Evolutionary conservation across 2,113 vertebrate genomes (phyloP).

Genomic region (Calidris pugnax): DNA sequence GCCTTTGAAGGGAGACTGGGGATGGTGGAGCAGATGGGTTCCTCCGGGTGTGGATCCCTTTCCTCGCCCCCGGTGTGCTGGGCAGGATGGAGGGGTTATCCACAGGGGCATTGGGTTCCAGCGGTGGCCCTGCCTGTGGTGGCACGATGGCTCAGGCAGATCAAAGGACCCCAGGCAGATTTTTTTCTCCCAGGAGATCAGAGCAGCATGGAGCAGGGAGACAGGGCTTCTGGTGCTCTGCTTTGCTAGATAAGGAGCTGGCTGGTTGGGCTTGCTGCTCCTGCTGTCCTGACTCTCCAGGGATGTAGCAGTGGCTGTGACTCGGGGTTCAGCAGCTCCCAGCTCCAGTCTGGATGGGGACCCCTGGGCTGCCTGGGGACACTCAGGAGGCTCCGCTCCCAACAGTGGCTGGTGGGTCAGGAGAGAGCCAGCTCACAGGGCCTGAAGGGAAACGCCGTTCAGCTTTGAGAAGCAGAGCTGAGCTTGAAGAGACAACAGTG

Average conservation of each 20-base stretch:
- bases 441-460: background rate
- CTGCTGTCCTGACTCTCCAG: background rate
- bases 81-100: background rate
- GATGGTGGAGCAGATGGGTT: background rate
- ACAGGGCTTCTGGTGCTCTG: background rate
- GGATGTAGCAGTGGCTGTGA: background rate
- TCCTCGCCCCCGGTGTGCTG: background rate
- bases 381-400: background rate
- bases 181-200: background rate
- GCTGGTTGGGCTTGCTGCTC: background rate
- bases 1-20: background rate
- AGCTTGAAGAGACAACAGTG: background rate
- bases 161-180: background rate
- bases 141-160: background rate
- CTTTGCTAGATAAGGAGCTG: background rate
- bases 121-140: background rate
- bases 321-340: background rate
- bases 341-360: background rate
- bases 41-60: background rate
- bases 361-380: too few relatives aligned
- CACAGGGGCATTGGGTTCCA: rapidly evolving
- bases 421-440: background rate
- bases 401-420: background rate
- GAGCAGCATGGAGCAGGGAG: background rate
- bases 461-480: background rate